Conservation (phyloP, 2,888 invertebrate genomes). For the Lasioglossum villosulum region DNA sequence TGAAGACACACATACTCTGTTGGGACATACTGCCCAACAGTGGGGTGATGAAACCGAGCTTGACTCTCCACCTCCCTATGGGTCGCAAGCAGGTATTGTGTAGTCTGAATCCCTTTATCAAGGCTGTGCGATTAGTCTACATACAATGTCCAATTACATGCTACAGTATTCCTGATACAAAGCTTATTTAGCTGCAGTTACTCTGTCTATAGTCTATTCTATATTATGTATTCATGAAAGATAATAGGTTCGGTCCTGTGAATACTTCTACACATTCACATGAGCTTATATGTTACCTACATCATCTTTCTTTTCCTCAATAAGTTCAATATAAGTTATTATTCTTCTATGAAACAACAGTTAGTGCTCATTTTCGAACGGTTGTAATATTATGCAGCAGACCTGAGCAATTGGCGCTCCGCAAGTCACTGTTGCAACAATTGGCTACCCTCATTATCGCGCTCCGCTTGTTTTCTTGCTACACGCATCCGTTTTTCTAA, state of each 20-base stretch:
- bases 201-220: slow-evolving; percentile 3
- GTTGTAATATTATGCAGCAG: slow-evolving; percentile 2
- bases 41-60: slow-evolving; percentile 84
- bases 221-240: slow-evolving; percentile 13
- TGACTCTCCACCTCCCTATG: slow-evolving; percentile 79
- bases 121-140: slow-evolving; percentile 32
- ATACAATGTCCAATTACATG: slow-evolving; percentile 37
- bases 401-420: neutral
- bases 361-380: slow-evolving; percentile 10
- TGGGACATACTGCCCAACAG: slow-evolving; percentile 87
- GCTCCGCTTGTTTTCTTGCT: too few species aligned
- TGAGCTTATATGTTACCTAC: neutral
- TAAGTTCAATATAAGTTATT: slow-evolving; percentile 7
- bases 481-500: too few species aligned
- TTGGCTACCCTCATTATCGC: too few species aligned
- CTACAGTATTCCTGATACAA: slow-evolving; percentile 42
- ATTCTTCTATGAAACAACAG: slow-evolving; percentile 1
- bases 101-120: slow-evolving; percentile 61
- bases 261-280: slow-evolving; percentile 30
- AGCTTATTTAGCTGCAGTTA: slow-evolving; percentile 40
- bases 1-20: slow-evolving; percentile 93
- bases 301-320: neutral
- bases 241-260: slow-evolving; percentile 9
- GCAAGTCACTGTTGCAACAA: neutral
- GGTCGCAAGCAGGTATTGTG: slow-evolving; percentile 81